Base-by-base conservation (phyloP, 1,140 invertebrate species). In the Microvelia longipes region DNA sequence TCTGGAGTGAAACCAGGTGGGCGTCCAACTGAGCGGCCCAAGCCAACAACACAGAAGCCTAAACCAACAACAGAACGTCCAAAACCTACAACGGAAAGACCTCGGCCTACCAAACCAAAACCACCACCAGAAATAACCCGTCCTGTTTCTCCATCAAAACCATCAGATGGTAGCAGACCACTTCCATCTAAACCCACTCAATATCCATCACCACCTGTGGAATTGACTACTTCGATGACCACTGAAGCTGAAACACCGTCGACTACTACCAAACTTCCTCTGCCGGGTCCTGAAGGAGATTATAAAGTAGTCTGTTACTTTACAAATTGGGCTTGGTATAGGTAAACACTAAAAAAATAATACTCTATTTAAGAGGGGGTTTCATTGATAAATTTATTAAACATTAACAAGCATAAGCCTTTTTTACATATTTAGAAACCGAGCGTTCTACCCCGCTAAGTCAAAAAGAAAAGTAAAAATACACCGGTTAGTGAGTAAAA, bases 261-360 rank as follows among this genome's bases (percentile, higher is more conserved):
- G 68, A 70, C 0, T 68, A 68, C 27, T 68, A 69, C 0, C 26
- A 68, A 1, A 30, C 28, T 29, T 1, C 68, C 73, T 28, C 64
- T 69, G 13, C 28, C 69, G 29, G 61, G 69, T 0, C 70, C 71
- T 14, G 66, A 73, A 19, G 74, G 77, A 2, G 81, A 81, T 2
- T 84, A 81, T 71, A 88, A 87, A 76, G 81, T 88, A 0, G 83
- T 88, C 0, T 88, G 87, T 73, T 88, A 88, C 74, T 88, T 87
- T 70, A 87, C 86, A 25, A 88, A 87, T 73, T 88, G 87, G 87
- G 85, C 87, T 0, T 86, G 86, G 82, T 88, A 88, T 74, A 78
- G 78, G 75, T 77, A 68, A 72, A 73, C 68, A 50, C 19, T n/a
- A n/a, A n/a, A n/a, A n/a, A n/a, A n/a, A n/a, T 19, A n/a, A n/a